Base-by-base conservation (phyloP, 2,888 invertebrate genomes). In the Orchestes rusci region DNA sequence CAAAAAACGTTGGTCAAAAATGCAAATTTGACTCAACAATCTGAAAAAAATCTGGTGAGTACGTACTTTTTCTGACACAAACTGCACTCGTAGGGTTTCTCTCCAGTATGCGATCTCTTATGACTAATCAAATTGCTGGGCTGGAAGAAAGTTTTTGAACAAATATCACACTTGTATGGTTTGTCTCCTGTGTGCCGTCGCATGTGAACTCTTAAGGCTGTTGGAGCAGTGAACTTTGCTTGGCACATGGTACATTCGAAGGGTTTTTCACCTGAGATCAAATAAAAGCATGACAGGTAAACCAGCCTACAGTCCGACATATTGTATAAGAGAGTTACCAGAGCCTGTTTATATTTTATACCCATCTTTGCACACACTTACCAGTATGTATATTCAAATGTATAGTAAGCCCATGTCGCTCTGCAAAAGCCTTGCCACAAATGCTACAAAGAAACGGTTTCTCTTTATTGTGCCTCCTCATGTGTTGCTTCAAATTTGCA, bases 361-460 rank as follows among this genome's bases (percentile, higher is more conserved):
- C n/a, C n/a, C n/a, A n/a, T n/a, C n/a, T 23, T 23, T 23, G 23
- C 5, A 7, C 5, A 23, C 5, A 10, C 16, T 3, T 17, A 45
- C 52, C 50, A 31, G 52, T 52, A 12, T 52, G 52, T 20, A 39
- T 47, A 33, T 48, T 51, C 32, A 48, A 35, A 39, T 51, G 51
- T n/a, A 47, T 42, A 2, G 33, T 51, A 19, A 51, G 28, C 4
- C 43, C 42, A 19, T 45, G 39, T 30, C 41, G 40, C 50, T 62
- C 62, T 2, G 60, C 55, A 51, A 63, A 64, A 4, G 60, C 53
- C 50, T 63, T 59, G 15, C 61, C 62, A 50, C 64, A 64, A 23
- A 56, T 54, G 43, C 54, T 58, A 39, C 64, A 64, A 37, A 57
- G 50, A 40, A 60, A 63, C 0, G 62, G 65, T 41, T 54, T 50